phyloP scores from a whole-genome alignment of 2,113 vertebrate genomes.

The Nibea coibor region DNA sequence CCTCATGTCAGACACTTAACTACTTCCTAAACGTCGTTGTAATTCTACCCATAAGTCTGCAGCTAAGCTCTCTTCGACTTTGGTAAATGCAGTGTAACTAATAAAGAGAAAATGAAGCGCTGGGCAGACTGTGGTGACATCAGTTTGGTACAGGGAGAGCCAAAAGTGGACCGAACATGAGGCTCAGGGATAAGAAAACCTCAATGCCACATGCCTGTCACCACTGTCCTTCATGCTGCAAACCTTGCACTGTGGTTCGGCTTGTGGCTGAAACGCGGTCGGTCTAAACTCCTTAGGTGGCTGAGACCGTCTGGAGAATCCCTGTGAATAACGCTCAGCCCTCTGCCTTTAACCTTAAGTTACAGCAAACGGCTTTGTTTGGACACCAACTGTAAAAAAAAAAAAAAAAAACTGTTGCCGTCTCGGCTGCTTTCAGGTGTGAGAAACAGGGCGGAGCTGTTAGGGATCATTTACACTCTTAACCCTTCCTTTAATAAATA shows the following conservation, averaged over 20 bases:
- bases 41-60: conserved; percentile 54
- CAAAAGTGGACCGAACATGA: conserved; percentile 50
- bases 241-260: conserved; percentile 25
- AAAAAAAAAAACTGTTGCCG: neutral
- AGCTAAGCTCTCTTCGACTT: conserved; percentile 40
- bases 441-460: conserved; percentile 2
- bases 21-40: conserved; percentile 65
- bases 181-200: conserved; percentile 34
- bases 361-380: conserved; percentile 27
- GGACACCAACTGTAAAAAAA: neutral
- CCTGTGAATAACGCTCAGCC: conserved; percentile 35
- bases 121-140: conserved; percentile 56
- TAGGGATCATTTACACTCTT: conserved; percentile 6
- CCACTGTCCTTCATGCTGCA: conserved; percentile 43
- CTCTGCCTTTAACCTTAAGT: conserved; percentile 14
- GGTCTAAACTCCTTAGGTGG: conserved; percentile 31
- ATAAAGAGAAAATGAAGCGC: conserved; percentile 48
- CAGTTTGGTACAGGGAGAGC: conserved; percentile 11
- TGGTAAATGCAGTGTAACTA: conserved; percentile 52
- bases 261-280: conserved; percentile 31
- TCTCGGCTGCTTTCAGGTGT: neutral
- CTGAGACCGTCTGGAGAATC: conserved; percentile 26
- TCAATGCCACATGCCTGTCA: conserved; percentile 43
- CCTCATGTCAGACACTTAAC: conserved; percentile 63
- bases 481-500: conserved; percentile 40